Base-by-base conservation (phyloP, 2,797 vertebrate genomes). In the Acanthurus leucopareius region DNA sequence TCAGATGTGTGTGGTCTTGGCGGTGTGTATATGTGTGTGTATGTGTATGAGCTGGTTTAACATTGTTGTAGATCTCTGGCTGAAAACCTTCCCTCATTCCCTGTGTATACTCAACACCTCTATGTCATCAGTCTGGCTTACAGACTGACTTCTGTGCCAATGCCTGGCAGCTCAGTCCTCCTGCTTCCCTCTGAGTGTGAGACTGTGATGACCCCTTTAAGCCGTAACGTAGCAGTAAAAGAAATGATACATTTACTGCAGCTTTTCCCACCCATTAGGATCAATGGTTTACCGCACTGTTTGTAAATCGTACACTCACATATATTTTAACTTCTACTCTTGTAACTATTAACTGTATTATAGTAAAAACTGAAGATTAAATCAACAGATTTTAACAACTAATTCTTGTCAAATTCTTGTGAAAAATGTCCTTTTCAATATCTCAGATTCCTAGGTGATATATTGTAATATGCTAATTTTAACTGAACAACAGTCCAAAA, bases 21-120 rank as follows among this genome's bases (percentile, higher is more conserved):
- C 19, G 19, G 67, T 64, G 19, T 51, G 77, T 58, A 54, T 52
- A 54, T 40, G 44, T 58, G 40, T 61, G 38, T 65, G 45, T 66
- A 35, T 54, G 42, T 66, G 49, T 22, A 15, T n/a, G 20, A 57
- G 40, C 16, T 13, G 59, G 48, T 28, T 69, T 72, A 49, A 53
- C 28, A 35, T 35, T 7, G 13, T 57, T 48, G 59, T 28, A 65
- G 76, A 54, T 64, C 63, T 73, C 61, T 83, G 63, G 52, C 79
- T 8, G 48, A 63, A 32, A 32, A 70, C 44, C 17, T 45, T 64
- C 48, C 77, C 73, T 64, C 79, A 66, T 76, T 72, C 10, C 32
- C 49, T 69, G 49, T 85, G 44, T 71, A 54, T 28, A 63, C 51
- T 72, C 75, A 63, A 72, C 84, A 80, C 71, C 69, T 82, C 58